Conservation (phyloP, 2,888 invertebrate genomes). For the Tubulanus polymorphus region DNA sequence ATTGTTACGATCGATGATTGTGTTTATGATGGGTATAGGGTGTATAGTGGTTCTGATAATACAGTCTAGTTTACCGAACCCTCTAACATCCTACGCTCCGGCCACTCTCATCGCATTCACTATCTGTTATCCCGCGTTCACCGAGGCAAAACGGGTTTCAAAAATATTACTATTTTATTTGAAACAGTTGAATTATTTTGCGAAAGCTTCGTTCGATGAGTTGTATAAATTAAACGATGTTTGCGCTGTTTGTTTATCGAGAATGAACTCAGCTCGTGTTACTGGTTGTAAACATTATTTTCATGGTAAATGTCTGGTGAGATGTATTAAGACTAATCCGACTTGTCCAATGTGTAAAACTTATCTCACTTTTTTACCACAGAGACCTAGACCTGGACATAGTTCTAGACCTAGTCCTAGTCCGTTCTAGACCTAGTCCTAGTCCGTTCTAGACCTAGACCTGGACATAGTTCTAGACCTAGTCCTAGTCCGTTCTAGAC, state of each 20-base stretch:
- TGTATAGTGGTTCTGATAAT: not conserved
- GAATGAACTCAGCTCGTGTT: not conserved
- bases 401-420: too few species aligned
- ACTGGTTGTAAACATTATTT: not conserved
- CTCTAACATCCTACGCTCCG: not conserved
- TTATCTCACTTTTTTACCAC: too few species aligned
- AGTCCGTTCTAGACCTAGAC: too few species aligned
- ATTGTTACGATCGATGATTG: not conserved
- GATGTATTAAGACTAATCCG: not conserved
- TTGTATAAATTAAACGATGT: not conserved
- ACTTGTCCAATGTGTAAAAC: not conserved
- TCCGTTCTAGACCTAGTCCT: too few species aligned
- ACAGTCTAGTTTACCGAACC: not conserved
- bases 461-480: too few species aligned
- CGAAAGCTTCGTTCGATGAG: not conserved
- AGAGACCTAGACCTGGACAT: too few species aligned
- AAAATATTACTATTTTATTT: not conserved
- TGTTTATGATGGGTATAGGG: not conserved
- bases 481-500: too few species aligned
- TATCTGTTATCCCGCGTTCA: not conserved
- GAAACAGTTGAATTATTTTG: not conserved
- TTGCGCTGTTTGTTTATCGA: not conserved
- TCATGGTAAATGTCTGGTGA: not conserved
- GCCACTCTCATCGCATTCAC: not conserved
- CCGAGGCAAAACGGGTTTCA: not conserved